Evolutionary conservation across 2,113 vertebrate species (phyloP).

Genomic region (Noturus placidus): DNA sequence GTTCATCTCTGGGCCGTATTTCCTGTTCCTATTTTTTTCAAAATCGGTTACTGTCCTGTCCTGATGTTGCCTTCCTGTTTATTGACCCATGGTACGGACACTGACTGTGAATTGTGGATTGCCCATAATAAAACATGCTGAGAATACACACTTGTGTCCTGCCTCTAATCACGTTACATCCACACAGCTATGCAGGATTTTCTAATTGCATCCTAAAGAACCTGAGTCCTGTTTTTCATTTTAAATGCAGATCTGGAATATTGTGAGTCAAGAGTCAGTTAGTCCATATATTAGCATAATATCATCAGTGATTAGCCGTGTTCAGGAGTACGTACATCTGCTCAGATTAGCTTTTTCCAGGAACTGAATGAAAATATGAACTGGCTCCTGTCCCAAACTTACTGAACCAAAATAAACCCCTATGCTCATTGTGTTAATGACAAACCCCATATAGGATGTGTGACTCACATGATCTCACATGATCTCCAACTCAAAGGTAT

Average conservation of each 20-base stretch:
- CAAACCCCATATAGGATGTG: slow-evolving; percentile 13
- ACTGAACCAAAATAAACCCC: slow-evolving; percentile 12
- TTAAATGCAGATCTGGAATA: background rate
- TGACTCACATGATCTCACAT: slow-evolving; percentile 26
- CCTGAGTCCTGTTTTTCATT: background rate
- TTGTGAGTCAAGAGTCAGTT: background rate
- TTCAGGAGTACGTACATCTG: background rate
- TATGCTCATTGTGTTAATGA: slow-evolving; percentile 10
- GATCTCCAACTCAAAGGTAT: background rate
- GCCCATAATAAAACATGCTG: background rate
- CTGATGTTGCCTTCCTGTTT: background rate
- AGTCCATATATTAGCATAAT: background rate
- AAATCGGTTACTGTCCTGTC: background rate
- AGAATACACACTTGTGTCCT: background rate
- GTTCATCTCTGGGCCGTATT: background rate
- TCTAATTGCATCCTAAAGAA: background rate
- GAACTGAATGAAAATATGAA: background rate
- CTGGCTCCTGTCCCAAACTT: background rate
- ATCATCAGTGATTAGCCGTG: background rate
- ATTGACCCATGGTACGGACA: background rate
- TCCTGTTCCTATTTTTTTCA: background rate
- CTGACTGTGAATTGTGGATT: background rate
- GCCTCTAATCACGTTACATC: background rate
- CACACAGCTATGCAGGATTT: background rate
- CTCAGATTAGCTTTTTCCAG: background rate